Conservation (phyloP, 2,888 invertebrate genomes). For the Xiphydria camelus region DNA sequence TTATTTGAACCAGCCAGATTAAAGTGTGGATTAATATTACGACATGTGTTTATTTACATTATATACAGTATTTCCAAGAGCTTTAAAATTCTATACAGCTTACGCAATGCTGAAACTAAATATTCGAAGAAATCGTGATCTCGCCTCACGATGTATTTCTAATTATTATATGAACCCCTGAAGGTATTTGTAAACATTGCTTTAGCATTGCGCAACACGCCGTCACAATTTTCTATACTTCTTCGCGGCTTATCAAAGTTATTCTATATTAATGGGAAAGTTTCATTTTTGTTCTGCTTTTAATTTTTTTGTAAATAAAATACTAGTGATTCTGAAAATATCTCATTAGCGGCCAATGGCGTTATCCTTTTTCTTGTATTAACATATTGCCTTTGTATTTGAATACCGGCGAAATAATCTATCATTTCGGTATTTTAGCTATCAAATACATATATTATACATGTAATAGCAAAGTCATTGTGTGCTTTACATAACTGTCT, state of each 20-base stretch:
- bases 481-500: no score
- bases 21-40: conserved; percentile 35
- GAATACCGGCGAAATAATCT: not conserved
- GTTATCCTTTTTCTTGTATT: conserved; percentile 27
- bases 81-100: conserved; percentile 32
- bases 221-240: conserved; percentile 20
- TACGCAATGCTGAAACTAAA: conserved; percentile 33
- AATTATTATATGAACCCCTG: no score
- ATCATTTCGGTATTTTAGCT: not conserved
- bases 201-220: conserved; percentile 29
- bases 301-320: conserved; percentile 34
- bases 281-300: conserved; percentile 22
- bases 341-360: conserved; percentile 31
- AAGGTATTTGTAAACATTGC: not conserved
- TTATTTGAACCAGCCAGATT: conserved; percentile 47
- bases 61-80: conserved; percentile 48
- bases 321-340: conserved; percentile 37
- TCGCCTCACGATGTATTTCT: no score
- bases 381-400: not conserved
- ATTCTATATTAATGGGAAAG: conserved; percentile 11
- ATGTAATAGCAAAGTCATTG: no score
- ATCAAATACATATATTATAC: no score
- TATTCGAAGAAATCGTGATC: conserved; percentile 23
- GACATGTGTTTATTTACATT: conserved; percentile 54
- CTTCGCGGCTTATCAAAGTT: conserved; percentile 6